These are phyloP conservation scores for Popillia japonica DNA, from an alignment of 1,140 invertebrate species.

Conservation along the genomic window DNA sequence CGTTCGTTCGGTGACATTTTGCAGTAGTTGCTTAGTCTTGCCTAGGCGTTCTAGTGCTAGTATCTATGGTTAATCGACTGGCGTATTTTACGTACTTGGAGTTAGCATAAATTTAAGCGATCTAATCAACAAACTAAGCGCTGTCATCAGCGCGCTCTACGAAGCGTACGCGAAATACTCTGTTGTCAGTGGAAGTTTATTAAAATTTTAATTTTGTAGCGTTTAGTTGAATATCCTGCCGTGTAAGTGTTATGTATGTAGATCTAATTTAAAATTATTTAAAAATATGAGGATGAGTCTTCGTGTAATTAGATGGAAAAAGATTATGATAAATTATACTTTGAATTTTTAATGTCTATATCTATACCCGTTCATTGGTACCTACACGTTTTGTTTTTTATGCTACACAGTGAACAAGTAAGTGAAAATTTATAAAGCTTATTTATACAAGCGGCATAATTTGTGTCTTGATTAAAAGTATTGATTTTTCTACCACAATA, in stretches of 20 bases:
- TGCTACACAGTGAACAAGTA: too few relatives aligned
- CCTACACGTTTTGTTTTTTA: too few relatives aligned
- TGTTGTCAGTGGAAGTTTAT: neutral
- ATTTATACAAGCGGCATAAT: too few relatives aligned
- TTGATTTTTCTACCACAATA: too few relatives aligned
- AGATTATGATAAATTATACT: too few relatives aligned
- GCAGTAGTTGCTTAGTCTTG: too few relatives aligned
- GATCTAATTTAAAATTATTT: neutral
- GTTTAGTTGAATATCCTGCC: neutral
- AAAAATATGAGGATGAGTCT: neutral
- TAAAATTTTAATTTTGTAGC: conserved; percentile 12
- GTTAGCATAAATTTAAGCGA: conserved; percentile 2
- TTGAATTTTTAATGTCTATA: too few relatives aligned
- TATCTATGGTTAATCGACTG: conserved; percentile 18
- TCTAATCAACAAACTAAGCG: conserved; percentile 18
- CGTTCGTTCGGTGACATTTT: too few relatives aligned
- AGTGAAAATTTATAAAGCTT: too few relatives aligned
- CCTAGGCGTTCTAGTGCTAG: neutral
- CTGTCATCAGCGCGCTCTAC: neutral
- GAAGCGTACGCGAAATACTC: neutral
- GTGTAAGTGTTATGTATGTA: neutral
- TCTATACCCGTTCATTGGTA: too few relatives aligned
- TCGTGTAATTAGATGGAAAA: too few relatives aligned
- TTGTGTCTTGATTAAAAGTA: too few relatives aligned
- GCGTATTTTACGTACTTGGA: neutral